A percentile compares a stretch with the other conserved stretches of the same genome.
Evolutionary conservation across 2,888 invertebrate species (phyloP).

Genomic region (Ectemnius cavifrons): DNA sequence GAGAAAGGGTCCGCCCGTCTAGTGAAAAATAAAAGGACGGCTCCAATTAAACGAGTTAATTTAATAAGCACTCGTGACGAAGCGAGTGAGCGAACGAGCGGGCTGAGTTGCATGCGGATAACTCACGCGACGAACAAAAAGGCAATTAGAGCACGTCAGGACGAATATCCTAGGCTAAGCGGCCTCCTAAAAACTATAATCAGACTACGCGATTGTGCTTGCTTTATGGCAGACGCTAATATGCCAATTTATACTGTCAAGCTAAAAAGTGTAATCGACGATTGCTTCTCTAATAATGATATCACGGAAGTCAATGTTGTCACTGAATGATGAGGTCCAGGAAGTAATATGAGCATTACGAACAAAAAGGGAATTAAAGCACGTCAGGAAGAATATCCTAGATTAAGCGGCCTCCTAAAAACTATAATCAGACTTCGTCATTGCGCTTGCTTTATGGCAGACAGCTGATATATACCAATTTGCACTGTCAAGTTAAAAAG

Average conservation of each 20-base stretch:
- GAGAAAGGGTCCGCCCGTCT: too few relatives aligned
- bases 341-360: constrained; percentile 19
- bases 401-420: constrained; percentile 42
- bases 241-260: too few relatives aligned
- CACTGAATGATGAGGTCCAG: too few relatives aligned
- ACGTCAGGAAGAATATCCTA: constrained; percentile 42
- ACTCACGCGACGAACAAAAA: constrained; percentile 36
- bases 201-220: neutral
- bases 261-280: too few relatives aligned
- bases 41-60: constrained; percentile 70
- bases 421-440: neutral
- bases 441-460: too few relatives aligned
- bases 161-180: constrained; percentile 48
- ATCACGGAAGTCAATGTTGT: too few relatives aligned
- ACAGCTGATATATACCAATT: too few relatives aligned
- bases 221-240: too few relatives aligned
- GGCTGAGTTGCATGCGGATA: constrained; percentile 11
- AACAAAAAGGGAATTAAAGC: constrained; percentile 48
- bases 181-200: constrained; percentile 14
- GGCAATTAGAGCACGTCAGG: constrained; percentile 48
- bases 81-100: constrained; percentile 18
- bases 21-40: constrained; percentile 53
- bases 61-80: constrained; percentile 63
- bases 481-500: too few relatives aligned
- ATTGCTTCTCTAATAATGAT: too few relatives aligned